These are phyloP conservation scores for Petromus typicus DNA, from an alignment of 2,113 vertebrate genomes.

Conservation along the genomic window DNA sequence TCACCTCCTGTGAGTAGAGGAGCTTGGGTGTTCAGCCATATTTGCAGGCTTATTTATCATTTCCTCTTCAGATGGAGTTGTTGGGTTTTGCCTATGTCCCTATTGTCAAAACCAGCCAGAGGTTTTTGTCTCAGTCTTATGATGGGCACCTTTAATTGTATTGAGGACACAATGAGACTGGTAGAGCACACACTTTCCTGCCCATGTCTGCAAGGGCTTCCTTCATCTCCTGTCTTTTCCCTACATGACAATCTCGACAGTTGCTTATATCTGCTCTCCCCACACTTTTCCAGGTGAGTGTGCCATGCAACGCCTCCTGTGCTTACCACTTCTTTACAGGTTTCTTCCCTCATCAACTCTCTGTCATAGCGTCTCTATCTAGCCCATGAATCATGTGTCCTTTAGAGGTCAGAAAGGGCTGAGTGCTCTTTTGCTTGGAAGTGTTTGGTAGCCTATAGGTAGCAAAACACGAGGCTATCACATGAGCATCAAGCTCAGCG, in stretches of 20 bases:
- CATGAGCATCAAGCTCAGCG: not conserved
- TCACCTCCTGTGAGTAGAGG: not conserved
- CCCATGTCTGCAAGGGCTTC: not conserved
- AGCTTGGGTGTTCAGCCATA: not conserved
- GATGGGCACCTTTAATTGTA: not conserved
- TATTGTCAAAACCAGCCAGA: not conserved
- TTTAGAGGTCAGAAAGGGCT: not conserved
- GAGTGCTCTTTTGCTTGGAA: not conserved
- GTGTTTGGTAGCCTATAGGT: not conserved
- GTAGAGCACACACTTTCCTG: not conserved
- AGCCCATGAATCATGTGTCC: not conserved
- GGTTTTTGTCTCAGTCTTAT: not conserved
- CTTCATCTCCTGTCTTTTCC: not conserved
- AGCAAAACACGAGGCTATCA: no score
- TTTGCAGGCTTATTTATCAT: not conserved
- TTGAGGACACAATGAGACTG: not conserved
- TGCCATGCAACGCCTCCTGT: not conserved
- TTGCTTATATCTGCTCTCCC: not conserved
- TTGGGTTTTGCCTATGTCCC: not conserved
- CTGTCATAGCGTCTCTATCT: not conserved
- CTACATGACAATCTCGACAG: not conserved
- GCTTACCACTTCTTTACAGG: not conserved
- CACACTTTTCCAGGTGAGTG: not conserved
- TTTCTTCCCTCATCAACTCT: not conserved
- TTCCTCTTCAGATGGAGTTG: not conserved